Conservation (phyloP, 92 coral and sea anemone genomes). For the Ricordea florida region DNA sequence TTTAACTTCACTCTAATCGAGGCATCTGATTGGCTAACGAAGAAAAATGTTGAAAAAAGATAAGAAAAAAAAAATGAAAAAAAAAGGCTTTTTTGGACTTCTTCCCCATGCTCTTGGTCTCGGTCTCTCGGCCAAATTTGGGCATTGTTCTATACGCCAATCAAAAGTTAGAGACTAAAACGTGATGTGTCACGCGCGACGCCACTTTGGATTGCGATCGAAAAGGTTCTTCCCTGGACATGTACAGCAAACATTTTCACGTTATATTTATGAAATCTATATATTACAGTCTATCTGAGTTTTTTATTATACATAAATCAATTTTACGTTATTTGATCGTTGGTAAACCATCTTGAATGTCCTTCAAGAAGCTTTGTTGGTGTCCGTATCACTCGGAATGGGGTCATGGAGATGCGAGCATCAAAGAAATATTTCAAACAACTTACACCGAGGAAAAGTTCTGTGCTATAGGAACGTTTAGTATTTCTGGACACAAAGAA, state of each 20-base stretch:
- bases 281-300: constrained; percentile 5
- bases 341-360: not conserved
- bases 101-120: constrained; percentile 4
- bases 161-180: not conserved
- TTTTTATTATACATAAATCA: not conserved
- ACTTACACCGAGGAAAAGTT: constrained; percentile 15
- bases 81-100: not conserved
- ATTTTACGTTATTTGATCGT: not conserved
- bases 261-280: not conserved
- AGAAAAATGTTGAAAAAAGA: no score
- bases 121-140: not conserved
- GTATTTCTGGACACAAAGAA: constrained; percentile 14
- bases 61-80: no score
- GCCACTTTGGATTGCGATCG: not conserved
- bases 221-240: not conserved
- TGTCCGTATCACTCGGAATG: constrained; percentile 17
- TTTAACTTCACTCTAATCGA: no score
- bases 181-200: not conserved
- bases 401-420: constrained; percentile 2
- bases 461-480: constrained; percentile 3
- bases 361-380: constrained; percentile 32
- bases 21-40: no score
- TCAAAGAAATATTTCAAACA: not conserved
- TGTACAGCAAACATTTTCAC: not conserved
- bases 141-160: no score